Percentiles rank a stretch among this genome's conserved stretches.
Conservation (phyloP, 2,113 vertebrate genomes). For the Saguinus midas region DNA sequence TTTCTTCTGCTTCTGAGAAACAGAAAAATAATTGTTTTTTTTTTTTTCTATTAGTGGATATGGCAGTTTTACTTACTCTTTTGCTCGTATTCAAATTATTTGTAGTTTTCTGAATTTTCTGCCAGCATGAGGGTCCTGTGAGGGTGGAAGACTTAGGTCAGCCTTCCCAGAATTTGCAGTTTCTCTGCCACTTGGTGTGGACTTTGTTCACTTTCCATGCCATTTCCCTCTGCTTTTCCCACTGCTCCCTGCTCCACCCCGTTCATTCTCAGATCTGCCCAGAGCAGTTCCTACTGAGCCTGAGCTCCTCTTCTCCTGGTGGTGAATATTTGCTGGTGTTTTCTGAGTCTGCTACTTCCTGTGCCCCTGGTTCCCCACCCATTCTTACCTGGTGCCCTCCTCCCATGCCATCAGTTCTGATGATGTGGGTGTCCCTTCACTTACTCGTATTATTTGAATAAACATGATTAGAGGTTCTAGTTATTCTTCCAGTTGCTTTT, state of each 20-base stretch:
- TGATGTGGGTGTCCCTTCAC: not conserved
- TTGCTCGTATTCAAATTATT: not conserved
- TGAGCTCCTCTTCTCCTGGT: not conserved
- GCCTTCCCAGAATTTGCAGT: not conserved
- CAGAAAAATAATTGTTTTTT: not conserved
- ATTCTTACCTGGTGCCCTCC: accelerated
- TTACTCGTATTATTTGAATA: not conserved
- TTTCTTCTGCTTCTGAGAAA: constrained; percentile 32
- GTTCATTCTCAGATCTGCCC: not conserved
- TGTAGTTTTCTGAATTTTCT: not conserved
- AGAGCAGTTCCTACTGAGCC: not conserved
- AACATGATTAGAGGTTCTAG: not conserved
- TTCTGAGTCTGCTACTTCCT: not conserved
- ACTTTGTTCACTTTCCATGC: not conserved
- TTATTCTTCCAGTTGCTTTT: not conserved
- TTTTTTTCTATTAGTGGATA: not conserved
- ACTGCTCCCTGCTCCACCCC: not conserved
- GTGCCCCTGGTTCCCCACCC: accelerated
- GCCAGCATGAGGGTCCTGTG: not conserved
- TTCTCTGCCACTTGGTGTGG: not conserved
- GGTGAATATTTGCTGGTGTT: not conserved
- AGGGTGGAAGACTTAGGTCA: too few species aligned
- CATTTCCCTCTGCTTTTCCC: not conserved
- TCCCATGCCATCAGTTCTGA: accelerated
- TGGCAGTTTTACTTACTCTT: not conserved